phyloP scores from a whole-genome alignment of 1,140 invertebrate genomes.

The Asbolus verrucosus region DNA sequence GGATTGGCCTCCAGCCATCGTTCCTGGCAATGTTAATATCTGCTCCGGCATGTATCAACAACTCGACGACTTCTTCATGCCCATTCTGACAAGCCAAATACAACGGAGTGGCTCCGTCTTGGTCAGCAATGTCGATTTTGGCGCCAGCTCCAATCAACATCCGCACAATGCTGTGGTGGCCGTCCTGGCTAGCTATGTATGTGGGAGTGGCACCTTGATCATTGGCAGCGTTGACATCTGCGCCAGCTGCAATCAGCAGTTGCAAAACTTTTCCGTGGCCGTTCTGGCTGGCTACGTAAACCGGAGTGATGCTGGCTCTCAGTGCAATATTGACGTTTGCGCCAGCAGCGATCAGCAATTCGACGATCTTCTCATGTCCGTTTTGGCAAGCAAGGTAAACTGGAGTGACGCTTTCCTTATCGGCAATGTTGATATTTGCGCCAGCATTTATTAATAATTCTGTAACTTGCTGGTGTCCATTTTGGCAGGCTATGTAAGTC shows the following conservation, averaged over 20 bases:
- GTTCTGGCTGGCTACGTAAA: background rate
- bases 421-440: background rate
- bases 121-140: too few species aligned
- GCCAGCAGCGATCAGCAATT: background rate
- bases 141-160: too few species aligned
- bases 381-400: background rate
- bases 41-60: too few species aligned
- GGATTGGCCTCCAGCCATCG: too few species aligned
- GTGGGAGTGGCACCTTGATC: background rate
- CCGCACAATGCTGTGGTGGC: too few species aligned
- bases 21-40: too few species aligned
- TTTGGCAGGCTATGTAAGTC: background rate
- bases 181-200: background rate
- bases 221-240: background rate
- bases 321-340: background rate
- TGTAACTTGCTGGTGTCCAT: background rate
- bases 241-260: background rate
- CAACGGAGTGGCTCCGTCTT: too few species aligned
- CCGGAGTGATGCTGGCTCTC: background rate
- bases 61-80: too few species aligned
- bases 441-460: background rate
- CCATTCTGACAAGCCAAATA: too few species aligned
- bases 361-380: background rate
- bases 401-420: background rate
- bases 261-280: background rate